A percentile compares a stretch with the other conserved stretches of the same genome.
Evolutionary conservation across 2,888 invertebrate species (phyloP).

Genomic region (Eledone cirrhosa): DNA sequence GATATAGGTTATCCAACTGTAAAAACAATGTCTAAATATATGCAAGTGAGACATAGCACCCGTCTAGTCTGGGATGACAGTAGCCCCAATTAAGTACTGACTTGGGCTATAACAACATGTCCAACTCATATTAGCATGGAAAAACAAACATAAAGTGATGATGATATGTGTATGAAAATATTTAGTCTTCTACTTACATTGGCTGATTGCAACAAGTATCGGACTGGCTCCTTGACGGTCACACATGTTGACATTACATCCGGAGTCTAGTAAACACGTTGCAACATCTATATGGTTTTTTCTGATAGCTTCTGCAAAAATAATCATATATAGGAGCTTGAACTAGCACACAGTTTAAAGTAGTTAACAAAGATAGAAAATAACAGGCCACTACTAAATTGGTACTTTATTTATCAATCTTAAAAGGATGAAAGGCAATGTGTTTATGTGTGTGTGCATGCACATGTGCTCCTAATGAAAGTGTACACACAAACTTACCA

Average conservation of each 20-base stretch:
- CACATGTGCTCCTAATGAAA: neutral
- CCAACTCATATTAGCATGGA: too few species aligned
- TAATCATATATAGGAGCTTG: neutral
- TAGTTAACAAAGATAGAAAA: neutral
- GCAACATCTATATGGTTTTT: constrained; percentile 50
- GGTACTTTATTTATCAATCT: too few species aligned
- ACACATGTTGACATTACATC: constrained; percentile 57
- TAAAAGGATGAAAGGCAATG: neutral
- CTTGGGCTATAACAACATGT: too few species aligned
- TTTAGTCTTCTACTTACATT: constrained; percentile 45
- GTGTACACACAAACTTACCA: neutral
- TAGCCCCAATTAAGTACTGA: too few species aligned
- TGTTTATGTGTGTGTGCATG: neutral
- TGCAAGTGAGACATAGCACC: too few species aligned
- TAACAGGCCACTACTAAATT: neutral
- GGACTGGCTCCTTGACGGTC: constrained; percentile 55
- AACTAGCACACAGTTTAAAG: too few species aligned
- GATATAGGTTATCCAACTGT: too few species aligned
- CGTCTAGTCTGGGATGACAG: too few species aligned
- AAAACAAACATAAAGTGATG: too few species aligned
- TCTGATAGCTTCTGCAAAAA: constrained; percentile 48
- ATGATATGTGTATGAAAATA: too few species aligned
- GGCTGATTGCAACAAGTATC: constrained; percentile 57
- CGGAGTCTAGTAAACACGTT: constrained; percentile 45
- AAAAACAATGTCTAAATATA: too few species aligned